Conservation (phyloP, 2,797 vertebrate genomes). For the Accipiter fasciatus region DNA sequence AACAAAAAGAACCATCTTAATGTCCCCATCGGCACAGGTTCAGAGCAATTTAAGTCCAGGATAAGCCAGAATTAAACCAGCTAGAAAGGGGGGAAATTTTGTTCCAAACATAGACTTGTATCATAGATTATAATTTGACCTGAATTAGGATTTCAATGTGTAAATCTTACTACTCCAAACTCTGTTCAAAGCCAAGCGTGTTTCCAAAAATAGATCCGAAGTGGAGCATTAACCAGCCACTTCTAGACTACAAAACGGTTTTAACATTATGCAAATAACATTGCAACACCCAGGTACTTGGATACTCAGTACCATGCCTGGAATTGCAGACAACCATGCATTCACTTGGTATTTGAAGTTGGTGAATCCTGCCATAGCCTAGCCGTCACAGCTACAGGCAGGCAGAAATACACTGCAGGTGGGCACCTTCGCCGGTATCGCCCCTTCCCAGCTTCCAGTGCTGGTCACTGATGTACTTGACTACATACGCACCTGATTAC, state of each 20-base stretch:
- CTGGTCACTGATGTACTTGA: not conserved
- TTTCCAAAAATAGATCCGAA: not conserved
- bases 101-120: not conserved
- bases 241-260: not conserved
- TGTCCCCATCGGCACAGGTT: not conserved
- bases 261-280: not conserved
- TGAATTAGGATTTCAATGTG: not conserved
- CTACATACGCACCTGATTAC: not conserved
- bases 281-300: not conserved
- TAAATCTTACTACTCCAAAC: not conserved
- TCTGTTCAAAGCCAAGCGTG: not conserved
- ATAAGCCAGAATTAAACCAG: not conserved
- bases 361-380: not conserved
- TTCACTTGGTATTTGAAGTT: not conserved
- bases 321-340: not conserved
- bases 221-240: not conserved
- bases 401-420: not conserved
- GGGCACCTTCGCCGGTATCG: not conserved
- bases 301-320: not conserved
- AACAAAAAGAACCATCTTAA: not conserved
- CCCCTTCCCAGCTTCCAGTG: not conserved
- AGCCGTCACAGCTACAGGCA: not conserved
- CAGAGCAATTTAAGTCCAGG: not conserved
- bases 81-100: not conserved
- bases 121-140: not conserved